Conservation (phyloP, 2,888 invertebrate genomes). For the Calameuta pallipes region DNA sequence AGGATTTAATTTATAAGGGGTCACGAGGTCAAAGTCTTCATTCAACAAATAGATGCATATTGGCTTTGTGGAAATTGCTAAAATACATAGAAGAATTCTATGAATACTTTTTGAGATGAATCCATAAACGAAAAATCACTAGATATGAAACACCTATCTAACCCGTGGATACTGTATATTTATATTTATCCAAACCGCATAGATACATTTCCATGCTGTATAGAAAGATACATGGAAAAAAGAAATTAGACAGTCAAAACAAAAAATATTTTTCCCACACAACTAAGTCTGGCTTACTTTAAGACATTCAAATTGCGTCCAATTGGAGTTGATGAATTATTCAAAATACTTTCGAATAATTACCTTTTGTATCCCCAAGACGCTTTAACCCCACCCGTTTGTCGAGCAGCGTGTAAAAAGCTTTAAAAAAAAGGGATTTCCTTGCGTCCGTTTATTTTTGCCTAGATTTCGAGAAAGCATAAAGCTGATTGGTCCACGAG, state of each 20-base stretch:
- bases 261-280: neutral
- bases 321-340: neutral
- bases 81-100: no score
- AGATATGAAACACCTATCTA: neutral
- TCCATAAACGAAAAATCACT: neutral
- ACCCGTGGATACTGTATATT: neutral
- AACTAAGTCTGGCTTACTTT: neutral
- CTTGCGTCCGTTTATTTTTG: neutral
- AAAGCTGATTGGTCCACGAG: neutral
- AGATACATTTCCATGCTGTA: neutral
- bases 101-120: no score
- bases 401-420: neutral
- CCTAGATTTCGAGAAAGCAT: neutral
- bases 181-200: neutral
- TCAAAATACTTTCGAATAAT: neutral
- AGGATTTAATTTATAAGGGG: no score
- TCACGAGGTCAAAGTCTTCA: no score
- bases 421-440: neutral
- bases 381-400: neutral
- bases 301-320: neutral
- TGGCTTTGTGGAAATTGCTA: no score
- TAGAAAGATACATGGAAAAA: neutral
- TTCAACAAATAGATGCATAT: no score
- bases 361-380: neutral
- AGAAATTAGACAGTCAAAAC: no score